Evolutionary conservation across 2,113 vertebrate species (phyloP), one percentile per base, ranked within the genome.

Genomic region (Entelurus aequoreus): DNA sequence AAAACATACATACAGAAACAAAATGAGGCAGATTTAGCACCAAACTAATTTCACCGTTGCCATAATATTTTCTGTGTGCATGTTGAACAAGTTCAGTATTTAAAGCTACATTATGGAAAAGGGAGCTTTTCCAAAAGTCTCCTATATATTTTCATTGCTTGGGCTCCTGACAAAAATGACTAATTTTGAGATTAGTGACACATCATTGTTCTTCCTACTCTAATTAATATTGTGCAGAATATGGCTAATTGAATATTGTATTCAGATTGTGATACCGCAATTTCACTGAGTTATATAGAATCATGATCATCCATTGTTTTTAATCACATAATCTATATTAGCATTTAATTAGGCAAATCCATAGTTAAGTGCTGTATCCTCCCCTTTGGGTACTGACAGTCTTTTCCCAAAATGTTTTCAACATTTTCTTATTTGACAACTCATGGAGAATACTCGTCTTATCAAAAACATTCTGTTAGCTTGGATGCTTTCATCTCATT

Each of bases 331-430:
- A 78, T 79, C 78, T 11, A 46, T 46, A 46, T 46, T 46, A 11
- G 12, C 42, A 83, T 65, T 61, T 76, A 55, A 81, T 81, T 77
- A 77, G 63, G 56, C 16, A 71, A 72, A 85, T 84, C 77, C 79
- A 79, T 84, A 81, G 72, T 74, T 68, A 54, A 60, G 73, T 74
- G 75, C 63, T 71, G 65, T 78, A 81, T 69, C 65, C 63, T 66
- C 65, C 55, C 51, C 15, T 3, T 53, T 47, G n/a, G 49, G 50
- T n/a, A 61, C 60, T 52, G 38, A 16, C 62, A 60, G 51, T 42
- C 61, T 4, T 37, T 28, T 60, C 36, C 69, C 75, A 68, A 62
- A 69, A 77, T 53, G 71, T 71, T 57, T 60, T 65, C 28, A 48
- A 13, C 5, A 19, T 44, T 12, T 21, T 13, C 42, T 12, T 46